These are phyloP conservation scores for Coronaproctus castanopsis DNA, from an alignment of 2,888 invertebrate species.

Conservation along the genomic window DNA sequence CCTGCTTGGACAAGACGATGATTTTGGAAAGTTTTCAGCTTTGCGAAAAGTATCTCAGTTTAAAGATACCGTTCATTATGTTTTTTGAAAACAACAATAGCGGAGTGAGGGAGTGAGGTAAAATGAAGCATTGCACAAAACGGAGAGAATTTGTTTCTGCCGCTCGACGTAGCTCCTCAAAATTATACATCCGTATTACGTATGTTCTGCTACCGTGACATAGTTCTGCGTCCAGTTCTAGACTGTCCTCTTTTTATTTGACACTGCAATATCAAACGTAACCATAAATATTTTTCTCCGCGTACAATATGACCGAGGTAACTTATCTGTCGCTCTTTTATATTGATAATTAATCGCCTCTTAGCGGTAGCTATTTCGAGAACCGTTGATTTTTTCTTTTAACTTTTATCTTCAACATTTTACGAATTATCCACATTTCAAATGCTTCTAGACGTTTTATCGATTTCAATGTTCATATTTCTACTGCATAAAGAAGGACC, in stretches of 20 bases:
- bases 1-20: too few relatives aligned
- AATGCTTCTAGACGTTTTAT: neutral
- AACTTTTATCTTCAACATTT: neutral
- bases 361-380: neutral
- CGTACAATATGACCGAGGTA: neutral
- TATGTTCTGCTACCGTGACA: neutral
- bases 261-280: neutral
- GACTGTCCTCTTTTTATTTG: neutral
- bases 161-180: neutral
- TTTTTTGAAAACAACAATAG: too few relatives aligned
- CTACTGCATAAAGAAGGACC: neutral
- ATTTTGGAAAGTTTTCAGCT: too few relatives aligned
- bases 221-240: neutral
- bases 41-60: too few relatives aligned
- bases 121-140: too few relatives aligned
- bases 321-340: neutral
- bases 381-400: neutral
- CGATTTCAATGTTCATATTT: neutral
- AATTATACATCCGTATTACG: neutral
- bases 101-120: too few relatives aligned
- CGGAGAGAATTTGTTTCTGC: neutral
- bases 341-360: neutral
- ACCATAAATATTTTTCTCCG: neutral
- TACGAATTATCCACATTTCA: neutral
- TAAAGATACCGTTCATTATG: too few relatives aligned